Evolutionary conservation across 35 echinoderm and acorn worm species (phyloP), one percentile per base, ranked within the genome.

Genomic region (Apostichopus parvimensis): DNA sequence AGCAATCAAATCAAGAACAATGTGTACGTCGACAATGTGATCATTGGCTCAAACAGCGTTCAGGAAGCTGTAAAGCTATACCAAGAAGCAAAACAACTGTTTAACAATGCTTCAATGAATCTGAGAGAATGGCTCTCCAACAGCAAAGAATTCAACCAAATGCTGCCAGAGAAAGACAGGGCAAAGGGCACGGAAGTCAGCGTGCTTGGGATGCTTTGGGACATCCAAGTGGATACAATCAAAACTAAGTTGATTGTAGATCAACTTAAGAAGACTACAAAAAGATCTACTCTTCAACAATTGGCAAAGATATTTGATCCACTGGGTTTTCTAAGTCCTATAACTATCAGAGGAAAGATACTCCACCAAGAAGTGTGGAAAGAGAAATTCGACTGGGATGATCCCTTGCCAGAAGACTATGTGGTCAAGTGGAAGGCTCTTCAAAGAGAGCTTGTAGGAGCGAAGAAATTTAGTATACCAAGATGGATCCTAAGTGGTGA

Each of bases 81-180:
- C 28, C 28, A 34, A 34, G 62, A 65, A 65, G 62, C 62, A 11
- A 65, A 65, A 65, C 9, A 65, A 4, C 9, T 87, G 9, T 87
- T 87, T 26, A 5, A 58, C 26, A 25, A 56, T 15, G 83, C 83
- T n/a, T 57, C 83, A 56, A 87, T 87, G 83, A 87, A 87, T 56
- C 83, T 87, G n/a, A 14, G 83, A 66, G 83, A 87, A 66, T 87
- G 83, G 83, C 11, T 87, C 8, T 58, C 83, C 6, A 87, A 87
- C 83, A 61, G 55, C 20, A 15, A 87, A 5, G 60, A 58, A 58
- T 87, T 87, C 83, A 58, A 61, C 17, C 6, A 58, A 58, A 61
- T 22, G 12, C 54, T 87, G 4, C 57, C 83, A 58, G 24, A 87
- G 15, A 25, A 23, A 9, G 83, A 87, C 83, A 14, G 60, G 26